Evolutionary conservation across 2,113 vertebrate genomes (phyloP).

Genomic region (Campylomormyrus tamandua): DNA sequence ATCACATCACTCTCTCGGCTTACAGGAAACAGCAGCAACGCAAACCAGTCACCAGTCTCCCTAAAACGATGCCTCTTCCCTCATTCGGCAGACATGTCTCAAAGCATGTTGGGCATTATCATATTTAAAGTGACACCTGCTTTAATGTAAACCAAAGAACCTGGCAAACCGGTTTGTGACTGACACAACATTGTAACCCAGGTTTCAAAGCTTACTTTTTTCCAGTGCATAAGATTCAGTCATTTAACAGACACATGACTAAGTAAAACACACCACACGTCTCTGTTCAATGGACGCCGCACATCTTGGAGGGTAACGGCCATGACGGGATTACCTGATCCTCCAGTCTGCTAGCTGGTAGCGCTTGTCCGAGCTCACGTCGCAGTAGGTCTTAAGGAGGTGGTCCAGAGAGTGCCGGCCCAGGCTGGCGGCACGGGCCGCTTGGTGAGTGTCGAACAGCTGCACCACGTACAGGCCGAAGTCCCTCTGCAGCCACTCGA

Average conservation of each 20-base stretch:
- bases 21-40: background rate
- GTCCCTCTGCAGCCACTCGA: slow-evolving; percentile 96
- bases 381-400: slow-evolving; percentile 78
- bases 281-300: background rate
- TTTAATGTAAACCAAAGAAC: background rate
- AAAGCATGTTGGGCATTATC: background rate
- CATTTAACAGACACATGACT: background rate
- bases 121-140: background rate
- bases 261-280: background rate
- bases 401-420: slow-evolving; percentile 86
- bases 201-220: background rate
- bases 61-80: background rate
- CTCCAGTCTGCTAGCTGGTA: slow-evolving; percentile 97
- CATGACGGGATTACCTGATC: slow-evolving; percentile 65
- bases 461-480: slow-evolving; percentile 90
- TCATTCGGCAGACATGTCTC: background rate
- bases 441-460: slow-evolving; percentile 93
- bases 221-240: background rate
- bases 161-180: background rate
- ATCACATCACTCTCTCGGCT: background rate
- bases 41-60: background rate
- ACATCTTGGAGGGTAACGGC: background rate
- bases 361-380: slow-evolving; percentile 76
- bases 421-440: slow-evolving; percentile 78
- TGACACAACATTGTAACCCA: no score